Evolutionary conservation across 30 jellyfish, hydroid and myxozoan species (phyloP), one percentile per base, ranked within the genome.

Genomic region (Mastigias papua): DNA sequence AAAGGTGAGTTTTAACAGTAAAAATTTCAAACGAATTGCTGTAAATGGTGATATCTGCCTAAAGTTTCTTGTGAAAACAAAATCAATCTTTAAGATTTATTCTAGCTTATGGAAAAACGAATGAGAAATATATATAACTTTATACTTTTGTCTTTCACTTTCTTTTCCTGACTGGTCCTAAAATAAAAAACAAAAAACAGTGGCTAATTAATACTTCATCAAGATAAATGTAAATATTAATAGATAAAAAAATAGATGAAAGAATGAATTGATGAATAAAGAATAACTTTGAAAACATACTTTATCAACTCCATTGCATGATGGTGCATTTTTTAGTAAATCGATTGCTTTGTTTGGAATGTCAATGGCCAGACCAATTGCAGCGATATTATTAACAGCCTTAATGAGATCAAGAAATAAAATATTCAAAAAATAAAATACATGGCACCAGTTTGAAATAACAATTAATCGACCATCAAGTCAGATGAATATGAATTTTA

Each of bases 301-400:
- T 86, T 69, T 72, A 25, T 73, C 34, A 30, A 46, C 46, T 48
- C 86, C 19, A 0, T 73, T 64, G 48, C 92, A 83, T 13, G 86
- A 67, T 15, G 92, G 94, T 1, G 98, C 98, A 46, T 93, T 93
- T 54, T 80, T 71, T 22, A 93, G 67, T 65, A 93, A 26, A 33
- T 93, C 98, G 49, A 87, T 1, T 4, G 98, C 98, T 85, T 88
- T 93, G 62, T 79, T 93, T 46, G 97, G 97, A 15, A 93, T 26
- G 46, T 78, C 96, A 31, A 93, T 89, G 10, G 98, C 98, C 61
- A 89, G 42, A 9, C 97, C 96, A 68, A 93, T 93, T 28, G 98
- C 97, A 79, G 98, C 98, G 16, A 93, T 87, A 48, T 82, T 76
- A 29, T 76, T 84, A 26, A 93, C 89, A 30, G 92, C 96, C 98